phyloP scores from a whole-genome alignment of 1,140 invertebrate genomes.

The Drosophila subobscura region DNA sequence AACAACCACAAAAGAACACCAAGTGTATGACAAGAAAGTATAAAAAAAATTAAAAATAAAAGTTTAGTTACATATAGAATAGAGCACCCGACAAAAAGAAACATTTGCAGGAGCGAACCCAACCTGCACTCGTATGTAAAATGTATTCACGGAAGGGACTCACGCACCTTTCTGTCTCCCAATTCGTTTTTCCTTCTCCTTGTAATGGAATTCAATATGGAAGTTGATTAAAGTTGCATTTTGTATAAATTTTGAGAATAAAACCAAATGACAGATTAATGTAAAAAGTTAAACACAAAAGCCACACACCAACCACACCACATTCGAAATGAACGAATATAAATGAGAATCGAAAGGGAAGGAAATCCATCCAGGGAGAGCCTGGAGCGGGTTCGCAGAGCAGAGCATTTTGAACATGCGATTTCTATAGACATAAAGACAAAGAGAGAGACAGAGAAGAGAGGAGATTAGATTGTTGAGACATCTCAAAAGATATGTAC shows the following conservation, averaged over 20 bases:
- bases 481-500: constrained; percentile 31
- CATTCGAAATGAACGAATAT: constrained; percentile 29
- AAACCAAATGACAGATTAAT: constrained; percentile 64
- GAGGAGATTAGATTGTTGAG: not conserved
- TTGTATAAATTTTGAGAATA: constrained; percentile 55
- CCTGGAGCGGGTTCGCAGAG: not conserved
- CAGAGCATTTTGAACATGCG: constrained; percentile 35
- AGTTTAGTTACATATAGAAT: constrained; percentile 52
- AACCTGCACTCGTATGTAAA: constrained; percentile 57
- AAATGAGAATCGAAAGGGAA: constrained; percentile 12
- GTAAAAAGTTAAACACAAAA: constrained; percentile 68
- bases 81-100: constrained; percentile 41
- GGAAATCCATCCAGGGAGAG: constrained; percentile 18
- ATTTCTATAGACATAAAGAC: constrained; percentile 11
- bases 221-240: constrained; percentile 58
- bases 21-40: constrained; percentile 61
- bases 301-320: constrained; percentile 28
- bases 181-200: constrained; percentile 8
- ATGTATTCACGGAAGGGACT: constrained; percentile 30
- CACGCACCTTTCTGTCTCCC: no score
- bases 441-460: not conserved
- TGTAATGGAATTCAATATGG: constrained; percentile 1
- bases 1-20: constrained; percentile 52
- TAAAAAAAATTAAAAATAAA: not conserved
- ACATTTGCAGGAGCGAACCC: constrained; percentile 21